Conservation (phyloP, 2,888 invertebrate species). For the Cryptosula pallasiana region DNA sequence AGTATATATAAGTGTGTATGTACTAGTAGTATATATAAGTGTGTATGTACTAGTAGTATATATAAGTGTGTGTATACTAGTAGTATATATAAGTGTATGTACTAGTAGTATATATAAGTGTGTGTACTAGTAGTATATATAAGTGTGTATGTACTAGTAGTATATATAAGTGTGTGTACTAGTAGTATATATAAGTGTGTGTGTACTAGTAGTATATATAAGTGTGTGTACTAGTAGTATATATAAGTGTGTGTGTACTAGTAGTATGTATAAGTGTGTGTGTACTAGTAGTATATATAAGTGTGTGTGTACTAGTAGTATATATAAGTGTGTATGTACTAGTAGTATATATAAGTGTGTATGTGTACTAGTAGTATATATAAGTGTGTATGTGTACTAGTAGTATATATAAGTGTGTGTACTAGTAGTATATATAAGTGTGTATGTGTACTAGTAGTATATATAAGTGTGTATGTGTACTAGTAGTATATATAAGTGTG, state of each 20-base stretch:
- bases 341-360: no score
- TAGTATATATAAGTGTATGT: background rate
- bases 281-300: background rate
- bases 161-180: background rate
- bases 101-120: background rate
- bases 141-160: background rate
- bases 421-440: no score
- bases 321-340: constrained; percentile 57
- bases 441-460: background rate
- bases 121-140: no score
- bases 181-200: background rate
- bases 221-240: no score
- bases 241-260: background rate
- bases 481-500: background rate
- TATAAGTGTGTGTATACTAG: background rate
- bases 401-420: background rate
- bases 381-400: background rate
- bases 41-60: no score
- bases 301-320: no score
- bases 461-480: background rate
- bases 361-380: background rate
- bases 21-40: constrained; percentile 52
- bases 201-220: no score
- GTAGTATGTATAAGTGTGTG: background rate
- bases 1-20: background rate